Conservation (phyloP, 2,113 vertebrate species). For the Anguilla rostrata region DNA sequence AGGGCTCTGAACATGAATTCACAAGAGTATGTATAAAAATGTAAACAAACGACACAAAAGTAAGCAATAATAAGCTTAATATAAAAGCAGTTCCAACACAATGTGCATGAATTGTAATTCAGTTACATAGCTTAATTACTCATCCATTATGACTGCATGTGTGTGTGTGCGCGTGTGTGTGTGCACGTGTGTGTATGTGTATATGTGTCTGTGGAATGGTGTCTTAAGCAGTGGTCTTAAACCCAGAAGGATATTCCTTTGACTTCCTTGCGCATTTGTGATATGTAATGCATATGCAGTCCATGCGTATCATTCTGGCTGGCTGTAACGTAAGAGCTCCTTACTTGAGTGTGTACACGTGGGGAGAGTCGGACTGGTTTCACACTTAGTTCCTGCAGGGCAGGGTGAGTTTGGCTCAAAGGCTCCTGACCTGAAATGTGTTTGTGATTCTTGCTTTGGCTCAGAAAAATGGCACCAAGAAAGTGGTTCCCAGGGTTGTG, state of each 20-base stretch:
- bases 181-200: neutral
- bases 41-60: neutral
- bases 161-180: neutral
- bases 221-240: too few relatives aligned
- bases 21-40: neutral
- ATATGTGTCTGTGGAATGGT: neutral
- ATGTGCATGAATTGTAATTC: neutral
- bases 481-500: slow-evolving; percentile 30
- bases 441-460: slow-evolving; percentile 54
- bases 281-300: neutral
- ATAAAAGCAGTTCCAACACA: neutral
- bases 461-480: slow-evolving; percentile 74
- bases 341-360: neutral
- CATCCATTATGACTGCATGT: neutral
- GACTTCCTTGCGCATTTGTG: too few relatives aligned
- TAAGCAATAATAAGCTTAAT: neutral
- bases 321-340: neutral
- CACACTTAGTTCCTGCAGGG: neutral
- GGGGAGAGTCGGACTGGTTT: neutral
- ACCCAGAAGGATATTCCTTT: too few relatives aligned
- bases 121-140: neutral
- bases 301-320: too few relatives aligned
- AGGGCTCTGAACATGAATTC: neutral
- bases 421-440: neutral
- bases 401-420: neutral